Evolutionary conservation across 2,113 vertebrate genomes (phyloP), one percentile per base, ranked within the genome.

Genomic region (Zootoca vivipara): DNA sequence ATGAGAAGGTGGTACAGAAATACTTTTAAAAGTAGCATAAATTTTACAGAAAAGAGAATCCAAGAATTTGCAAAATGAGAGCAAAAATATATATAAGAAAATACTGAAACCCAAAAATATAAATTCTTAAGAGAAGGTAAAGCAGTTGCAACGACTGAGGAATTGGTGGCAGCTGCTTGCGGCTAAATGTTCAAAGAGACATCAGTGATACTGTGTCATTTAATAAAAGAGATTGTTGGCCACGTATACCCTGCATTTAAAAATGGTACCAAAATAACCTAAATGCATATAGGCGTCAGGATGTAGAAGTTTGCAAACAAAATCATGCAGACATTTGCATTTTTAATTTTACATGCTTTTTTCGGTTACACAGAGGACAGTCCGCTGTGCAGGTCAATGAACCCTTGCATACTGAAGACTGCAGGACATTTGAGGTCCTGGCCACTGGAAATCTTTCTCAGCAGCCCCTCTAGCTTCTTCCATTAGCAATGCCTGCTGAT

Each of bases 111-210:
- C 15, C 13, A 65, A 65, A 67, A 42, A 15, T 40, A 72, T 56
- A 18, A 70, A 26, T 84, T 10, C 22, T 62, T 85, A 67, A 20
- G 33, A 38, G 22, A 2, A 35, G 73, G 8, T 20, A 35, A 85
- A 42, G 2, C 16, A 81, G 10, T 40, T 80, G n/a, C 12, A 69
- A 65, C 62, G 89, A 85, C 83, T 90, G 30, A 16, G 1, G 69
- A 89, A 62, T 24, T n/a, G 85, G 86, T 78, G 85, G 89, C 89
- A 90, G 90, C 28, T 24, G 84, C 89, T 85, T 30, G 26, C 78
- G 88, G 88, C 89, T 83, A 22, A 0, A 84, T 20, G 0, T 0
- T 69, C 58, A 0, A 5, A 13, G 13, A 4, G 28, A 28, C 30
- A 46, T 72, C 2, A 0, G 0, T 78, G 10, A 78, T 69, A 65